A percentile compares a stretch with the other conserved stretches of the same genome.
These are phyloP conservation scores for Diadumene lineata DNA, from an alignment of 92 coral and sea anemone species.

Conservation along the genomic window DNA sequence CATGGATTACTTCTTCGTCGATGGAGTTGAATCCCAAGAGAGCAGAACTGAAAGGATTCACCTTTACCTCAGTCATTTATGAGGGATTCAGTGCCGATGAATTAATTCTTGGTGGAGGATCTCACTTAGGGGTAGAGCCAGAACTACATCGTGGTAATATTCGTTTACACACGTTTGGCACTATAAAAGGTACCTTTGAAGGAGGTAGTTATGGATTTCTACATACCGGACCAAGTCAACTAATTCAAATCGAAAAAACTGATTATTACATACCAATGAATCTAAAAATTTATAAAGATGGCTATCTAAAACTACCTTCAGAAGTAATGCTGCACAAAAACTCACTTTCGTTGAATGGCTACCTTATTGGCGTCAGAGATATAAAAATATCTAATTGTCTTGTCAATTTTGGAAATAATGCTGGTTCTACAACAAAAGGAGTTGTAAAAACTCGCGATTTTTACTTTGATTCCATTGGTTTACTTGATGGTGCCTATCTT, in stretches of 20 bases:
- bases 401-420: slow-evolving; percentile 42
- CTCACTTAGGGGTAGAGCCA: slow-evolving; percentile 58
- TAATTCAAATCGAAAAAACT: slow-evolving; percentile 25
- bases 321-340: slow-evolving; percentile 49
- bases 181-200: slow-evolving; percentile 35
- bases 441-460: slow-evolving; percentile 32
- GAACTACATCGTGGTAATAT: slow-evolving; percentile 16
- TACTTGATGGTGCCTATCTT: slow-evolving; percentile 53
- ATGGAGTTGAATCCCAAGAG: slow-evolving; percentile 14
- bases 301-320: slow-evolving; percentile 52
- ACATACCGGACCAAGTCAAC: slow-evolving; percentile 60
- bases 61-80: slow-evolving; percentile 17
- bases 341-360: slow-evolving; percentile 49
- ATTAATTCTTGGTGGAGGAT: slow-evolving; percentile 49
- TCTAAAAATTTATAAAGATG: slow-evolving; percentile 47
- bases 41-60: slow-evolving; percentile 17
- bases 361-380: slow-evolving; percentile 44
- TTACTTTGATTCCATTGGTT: slow-evolving; percentile 41
- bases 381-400: slow-evolving; percentile 50
- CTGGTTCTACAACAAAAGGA: slow-evolving; percentile 42
- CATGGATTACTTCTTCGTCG: slow-evolving; percentile 51
- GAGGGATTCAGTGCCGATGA: slow-evolving; percentile 46
- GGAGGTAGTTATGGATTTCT: slow-evolving; percentile 52
- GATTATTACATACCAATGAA: slow-evolving; percentile 50
- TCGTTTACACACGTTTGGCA: slow-evolving; percentile 36